Percentiles rank a stretch among this genome's conserved stretches.
Evolutionary conservation across 2,797 vertebrate species (phyloP).

Genomic region (Semaprochilodus insignis): DNA sequence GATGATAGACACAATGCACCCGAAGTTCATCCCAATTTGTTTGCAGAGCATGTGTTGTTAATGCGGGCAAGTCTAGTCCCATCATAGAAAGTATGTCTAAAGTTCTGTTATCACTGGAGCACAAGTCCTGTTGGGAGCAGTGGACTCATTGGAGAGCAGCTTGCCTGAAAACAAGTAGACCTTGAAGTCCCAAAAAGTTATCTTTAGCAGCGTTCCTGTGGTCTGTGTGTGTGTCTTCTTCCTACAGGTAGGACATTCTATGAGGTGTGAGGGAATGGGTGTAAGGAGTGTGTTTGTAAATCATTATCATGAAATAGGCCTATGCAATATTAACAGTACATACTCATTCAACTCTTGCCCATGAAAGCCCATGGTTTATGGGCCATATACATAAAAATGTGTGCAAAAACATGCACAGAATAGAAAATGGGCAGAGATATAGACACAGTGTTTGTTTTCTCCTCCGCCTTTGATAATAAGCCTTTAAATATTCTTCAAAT

Average conservation of each 20-base stretch:
- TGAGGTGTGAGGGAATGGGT: not conserved
- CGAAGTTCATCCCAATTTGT: too few species aligned
- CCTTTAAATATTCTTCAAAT: too few species aligned
- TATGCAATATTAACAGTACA: not conserved
- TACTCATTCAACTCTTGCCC: not conserved
- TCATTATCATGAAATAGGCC: not conserved
- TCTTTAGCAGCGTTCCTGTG: conserved; percentile 18
- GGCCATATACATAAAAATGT: too few species aligned
- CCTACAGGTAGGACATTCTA: not conserved
- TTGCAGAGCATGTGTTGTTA: too few species aligned
- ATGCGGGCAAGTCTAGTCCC: too few species aligned
- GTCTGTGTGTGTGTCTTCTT: not conserved
- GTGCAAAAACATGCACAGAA: too few species aligned
- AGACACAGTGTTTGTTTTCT: too few species aligned
- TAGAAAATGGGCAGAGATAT: too few species aligned
- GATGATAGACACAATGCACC: too few species aligned
- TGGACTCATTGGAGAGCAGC: not conserved
- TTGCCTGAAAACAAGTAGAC: conserved; percentile 1
- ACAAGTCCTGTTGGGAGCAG: not conserved
- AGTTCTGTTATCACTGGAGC: not conserved
- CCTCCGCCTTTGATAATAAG: too few species aligned
- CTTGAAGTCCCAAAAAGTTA: conserved; percentile 3
- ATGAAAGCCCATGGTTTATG: too few species aligned
- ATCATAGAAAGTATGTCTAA: not conserved
- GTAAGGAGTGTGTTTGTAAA: not conserved